phyloP scores from a whole-genome alignment of 64 coral and sea anemone genomes.

The Anthopleura sola region DNA sequence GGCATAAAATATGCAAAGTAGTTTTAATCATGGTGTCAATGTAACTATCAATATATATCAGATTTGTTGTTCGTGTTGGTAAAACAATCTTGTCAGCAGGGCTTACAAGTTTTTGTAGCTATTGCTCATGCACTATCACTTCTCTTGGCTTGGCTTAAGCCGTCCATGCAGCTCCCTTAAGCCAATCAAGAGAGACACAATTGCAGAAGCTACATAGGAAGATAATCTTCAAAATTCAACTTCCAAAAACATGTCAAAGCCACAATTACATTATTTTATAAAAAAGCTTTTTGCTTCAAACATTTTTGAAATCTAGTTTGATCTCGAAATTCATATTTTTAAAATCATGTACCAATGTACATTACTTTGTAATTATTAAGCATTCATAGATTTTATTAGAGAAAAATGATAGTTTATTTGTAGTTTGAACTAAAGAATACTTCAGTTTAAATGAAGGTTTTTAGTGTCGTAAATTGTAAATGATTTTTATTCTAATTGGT shows the following conservation, averaged over 20 bases:
- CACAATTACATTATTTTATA: neutral
- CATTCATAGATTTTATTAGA: constrained; percentile 16
- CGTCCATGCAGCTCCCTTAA: neutral
- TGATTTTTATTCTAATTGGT: constrained; percentile 19
- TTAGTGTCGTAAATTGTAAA: neutral
- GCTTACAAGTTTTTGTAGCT: no score
- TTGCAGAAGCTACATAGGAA: no score
- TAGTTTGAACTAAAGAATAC: neutral
- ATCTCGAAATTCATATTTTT: neutral
- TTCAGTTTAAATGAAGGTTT: neutral
- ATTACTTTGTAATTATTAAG: neutral
- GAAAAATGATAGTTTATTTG: neutral
- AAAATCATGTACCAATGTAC: neutral
- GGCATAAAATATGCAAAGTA: neutral
- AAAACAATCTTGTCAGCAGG: no score
- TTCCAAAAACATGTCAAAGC: no score
- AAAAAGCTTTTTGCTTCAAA: neutral
- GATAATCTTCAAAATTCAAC: no score
- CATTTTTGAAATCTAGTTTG: neutral
- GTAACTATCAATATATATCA: neutral
- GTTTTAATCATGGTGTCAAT: neutral
- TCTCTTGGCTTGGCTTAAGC: neutral
- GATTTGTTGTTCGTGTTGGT: neutral
- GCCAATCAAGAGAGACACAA: no score
- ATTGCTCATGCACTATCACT: no score